A percentile compares a stretch with the other conserved stretches of the same genome.
Conservation (phyloP, 1,140 invertebrate species). For the Acarapis woodi region DNA sequence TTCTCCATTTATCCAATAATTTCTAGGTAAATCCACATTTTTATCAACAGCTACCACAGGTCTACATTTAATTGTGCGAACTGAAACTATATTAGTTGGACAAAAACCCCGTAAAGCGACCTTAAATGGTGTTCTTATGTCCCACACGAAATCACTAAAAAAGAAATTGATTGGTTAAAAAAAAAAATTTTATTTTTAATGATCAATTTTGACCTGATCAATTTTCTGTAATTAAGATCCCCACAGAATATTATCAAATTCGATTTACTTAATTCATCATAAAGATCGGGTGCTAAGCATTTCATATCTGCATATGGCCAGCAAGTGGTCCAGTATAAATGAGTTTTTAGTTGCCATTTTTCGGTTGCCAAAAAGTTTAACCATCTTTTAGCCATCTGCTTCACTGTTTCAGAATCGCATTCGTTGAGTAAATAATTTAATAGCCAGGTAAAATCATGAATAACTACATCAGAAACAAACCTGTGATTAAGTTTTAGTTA, state of each 20-base stretch:
- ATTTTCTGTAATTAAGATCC: conserved; percentile 79
- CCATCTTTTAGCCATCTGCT: conserved; percentile 21
- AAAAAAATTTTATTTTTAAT: too few relatives aligned
- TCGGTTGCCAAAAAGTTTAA: conserved; percentile 21
- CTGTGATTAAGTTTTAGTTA: too few relatives aligned
- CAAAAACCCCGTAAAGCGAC: conserved; percentile 42
- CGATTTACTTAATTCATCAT: conserved; percentile 34
- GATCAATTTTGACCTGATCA: too few relatives aligned
- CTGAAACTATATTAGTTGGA: conserved; percentile 41
- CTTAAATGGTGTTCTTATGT: conserved; percentile 32
- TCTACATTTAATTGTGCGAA: conserved; percentile 82
- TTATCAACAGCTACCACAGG: too few relatives aligned
- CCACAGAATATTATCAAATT: conserved; percentile 69
- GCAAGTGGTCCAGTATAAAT: conserved; percentile 64
- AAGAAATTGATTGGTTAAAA: too few relatives aligned
- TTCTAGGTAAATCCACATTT: too few relatives aligned
- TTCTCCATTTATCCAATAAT: too few relatives aligned
- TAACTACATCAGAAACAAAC: conserved; percentile 72
- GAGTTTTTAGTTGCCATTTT: conserved; percentile 18
- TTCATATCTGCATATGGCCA: conserved; percentile 50
- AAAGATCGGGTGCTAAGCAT: conserved; percentile 29
- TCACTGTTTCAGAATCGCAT: conserved; percentile 8
- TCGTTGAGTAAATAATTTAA: conserved; percentile 15
- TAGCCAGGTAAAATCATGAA: conserved; percentile 41
- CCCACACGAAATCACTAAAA: conserved; percentile 62